phyloP scores from a whole-genome alignment of 2,888 invertebrate genomes.

The Ormyrus pomaceus region DNA sequence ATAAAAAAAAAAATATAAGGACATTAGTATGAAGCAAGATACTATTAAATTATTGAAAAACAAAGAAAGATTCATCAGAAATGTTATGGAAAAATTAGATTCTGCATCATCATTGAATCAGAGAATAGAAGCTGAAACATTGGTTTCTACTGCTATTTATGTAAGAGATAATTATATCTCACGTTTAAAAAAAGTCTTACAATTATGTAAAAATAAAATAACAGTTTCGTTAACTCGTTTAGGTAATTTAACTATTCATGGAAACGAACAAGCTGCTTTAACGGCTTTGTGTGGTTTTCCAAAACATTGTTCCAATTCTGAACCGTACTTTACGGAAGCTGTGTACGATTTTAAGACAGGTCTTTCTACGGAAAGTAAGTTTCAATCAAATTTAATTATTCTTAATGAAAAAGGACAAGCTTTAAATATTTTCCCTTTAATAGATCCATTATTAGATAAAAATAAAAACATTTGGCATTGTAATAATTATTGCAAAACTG shows the following conservation, averaged over 20 bases:
- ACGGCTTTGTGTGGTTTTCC: not conserved
- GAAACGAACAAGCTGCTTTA: too few species aligned
- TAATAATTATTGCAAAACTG: constrained; percentile 18
- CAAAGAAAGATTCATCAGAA: too few species aligned
- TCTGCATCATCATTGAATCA: not conserved
- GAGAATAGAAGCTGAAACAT: constrained; percentile 8
- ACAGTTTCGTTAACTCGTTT: not conserved
- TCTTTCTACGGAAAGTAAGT: not conserved
- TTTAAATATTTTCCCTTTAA: constrained; percentile 17
- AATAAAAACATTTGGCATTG: constrained; percentile 19
- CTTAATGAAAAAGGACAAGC: constrained; percentile 20
- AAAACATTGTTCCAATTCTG: constrained; percentile 6
- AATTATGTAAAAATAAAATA: constrained; percentile 5
- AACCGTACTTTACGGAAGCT: constrained; percentile 23
- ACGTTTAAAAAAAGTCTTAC: not conserved
- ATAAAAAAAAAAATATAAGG: too few species aligned
- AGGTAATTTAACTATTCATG: too few species aligned
- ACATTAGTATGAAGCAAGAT: too few species aligned
- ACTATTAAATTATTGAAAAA: too few species aligned
- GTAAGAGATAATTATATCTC: not conserved
- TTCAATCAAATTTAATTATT: not conserved
- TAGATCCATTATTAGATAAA: not conserved
- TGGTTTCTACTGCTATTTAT: constrained; percentile 18
- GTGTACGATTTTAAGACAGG: constrained; percentile 13
- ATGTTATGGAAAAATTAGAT: not conserved